Percentiles rank a stretch among this genome's conserved stretches.
Evolutionary conservation across 2,113 vertebrate genomes (phyloP).

Genomic region (Gobiocypris rarus): DNA sequence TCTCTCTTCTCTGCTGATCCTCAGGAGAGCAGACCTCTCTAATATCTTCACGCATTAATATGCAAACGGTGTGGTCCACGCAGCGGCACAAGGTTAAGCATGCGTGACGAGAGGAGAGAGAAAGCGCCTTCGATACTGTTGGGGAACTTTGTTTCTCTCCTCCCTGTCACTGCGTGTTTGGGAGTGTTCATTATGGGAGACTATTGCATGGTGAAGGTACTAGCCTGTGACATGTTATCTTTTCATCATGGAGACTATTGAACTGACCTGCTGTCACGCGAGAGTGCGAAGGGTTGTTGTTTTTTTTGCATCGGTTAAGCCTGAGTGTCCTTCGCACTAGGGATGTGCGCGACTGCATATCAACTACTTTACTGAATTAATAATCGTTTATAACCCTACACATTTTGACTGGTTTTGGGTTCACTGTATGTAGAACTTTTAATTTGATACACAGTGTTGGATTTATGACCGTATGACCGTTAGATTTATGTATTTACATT

Average conservation of each 20-base stretch:
- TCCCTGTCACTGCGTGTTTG: constrained; percentile 49
- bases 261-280: constrained; percentile 8
- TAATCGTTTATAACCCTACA: neutral
- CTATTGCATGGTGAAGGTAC: neutral
- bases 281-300: neutral
- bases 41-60: constrained; percentile 62
- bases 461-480: neutral
- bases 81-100: constrained; percentile 79
- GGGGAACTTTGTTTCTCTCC: constrained; percentile 61
- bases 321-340: neutral
- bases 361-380: neutral
- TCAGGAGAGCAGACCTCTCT: constrained; percentile 36
- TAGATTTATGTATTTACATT: neutral
- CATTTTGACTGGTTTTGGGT: neutral
- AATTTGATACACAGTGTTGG: neutral
- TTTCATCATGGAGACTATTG: neutral
- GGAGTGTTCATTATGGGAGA: constrained; percentile 28
- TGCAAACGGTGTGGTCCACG: constrained; percentile 74
- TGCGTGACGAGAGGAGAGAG: constrained; percentile 70
- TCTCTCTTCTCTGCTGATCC: neutral
- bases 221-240: constrained; percentile 12
- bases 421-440: neutral
- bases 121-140: constrained; percentile 68
- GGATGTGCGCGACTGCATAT: neutral
- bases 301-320: neutral